Base-by-base conservation (phyloP, 2,797 vertebrate genomes). In the Acomys russatus region DNA sequence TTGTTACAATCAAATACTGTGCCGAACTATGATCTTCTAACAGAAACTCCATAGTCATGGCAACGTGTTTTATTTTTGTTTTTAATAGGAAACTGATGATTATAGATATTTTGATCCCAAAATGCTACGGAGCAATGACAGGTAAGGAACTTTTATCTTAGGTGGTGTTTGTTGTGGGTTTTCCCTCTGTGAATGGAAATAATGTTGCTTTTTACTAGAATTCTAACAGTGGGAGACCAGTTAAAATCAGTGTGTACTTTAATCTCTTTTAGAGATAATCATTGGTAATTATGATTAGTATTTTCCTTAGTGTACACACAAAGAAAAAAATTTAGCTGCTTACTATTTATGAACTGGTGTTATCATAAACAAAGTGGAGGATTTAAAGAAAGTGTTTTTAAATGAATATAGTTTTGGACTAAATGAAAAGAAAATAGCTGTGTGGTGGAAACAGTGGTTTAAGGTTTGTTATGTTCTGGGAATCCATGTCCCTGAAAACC, bases 91-190 rank as follows among this genome's bases (percentile, higher is more conserved):
- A 98, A 99, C 99, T 0, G 99, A 99, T 97, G 99, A 99, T 95
- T 99, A 99, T 98, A 99, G 99, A 92, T 99, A 99, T 98, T 99
- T 99, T 97, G 99, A 99, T 98, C 99, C 99, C 73, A 99, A 99
- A 99, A 99, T 99, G 99, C 98, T 99, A 6, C 99, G 99, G 90
- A 99, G 99, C 98, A 99, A 99, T 88, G 99, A 99, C 98, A 99
- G 99, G 99, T 99, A 98, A 90, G 94, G 93, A 97, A 64, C 28
- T 94, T 97, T 96, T 96, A 33, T 30, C 64, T 94, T 96, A 1
- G 70, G 6, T 86, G 61, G 66, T 38, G 54, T 86, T 70, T 89
- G n/a, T 90, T 92, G 23, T 90, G 23, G 22, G 25, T 89, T 92
- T 79, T 88, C 49, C 9, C 44, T 70, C 38, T 68, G 83, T 73